These are phyloP conservation scores for Callaeas wilsoni DNA, from an alignment of 2,113 vertebrate genomes.

Conservation along the genomic window DNA sequence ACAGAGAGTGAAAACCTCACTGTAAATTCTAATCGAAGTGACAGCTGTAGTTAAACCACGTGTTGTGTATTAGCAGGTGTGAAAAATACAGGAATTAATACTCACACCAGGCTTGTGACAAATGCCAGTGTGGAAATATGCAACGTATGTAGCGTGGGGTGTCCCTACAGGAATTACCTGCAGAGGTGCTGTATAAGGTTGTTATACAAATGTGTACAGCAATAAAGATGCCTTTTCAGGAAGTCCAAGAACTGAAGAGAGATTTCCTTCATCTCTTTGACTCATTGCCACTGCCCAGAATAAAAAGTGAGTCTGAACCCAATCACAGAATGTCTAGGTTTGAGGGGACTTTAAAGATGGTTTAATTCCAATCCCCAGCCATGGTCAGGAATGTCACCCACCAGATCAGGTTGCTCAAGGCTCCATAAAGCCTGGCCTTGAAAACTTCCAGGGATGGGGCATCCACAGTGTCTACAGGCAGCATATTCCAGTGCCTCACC, in stretches of 20 bases:
- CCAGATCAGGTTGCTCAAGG: background rate
- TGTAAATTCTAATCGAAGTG: background rate
- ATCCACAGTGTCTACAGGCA: background rate
- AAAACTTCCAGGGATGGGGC: background rate
- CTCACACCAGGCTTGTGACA: background rate
- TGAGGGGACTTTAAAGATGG: background rate
- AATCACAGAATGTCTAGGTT: background rate
- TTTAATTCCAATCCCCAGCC: background rate
- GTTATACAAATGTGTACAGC: fast-evolving
- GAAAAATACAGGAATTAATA: background rate
- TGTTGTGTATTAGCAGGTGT: background rate
- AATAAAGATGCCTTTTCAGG: background rate
- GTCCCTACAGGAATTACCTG: background rate
- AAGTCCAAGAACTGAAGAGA: background rate
- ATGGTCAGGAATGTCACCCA: background rate
- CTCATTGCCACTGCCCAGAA: background rate
- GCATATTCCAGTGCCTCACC: background rate
- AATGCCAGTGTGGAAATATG: background rate
- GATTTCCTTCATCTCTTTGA: background rate
- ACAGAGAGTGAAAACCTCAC: background rate
- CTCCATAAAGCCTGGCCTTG: background rate
- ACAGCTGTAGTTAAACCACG: background rate
- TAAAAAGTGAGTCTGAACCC: background rate
- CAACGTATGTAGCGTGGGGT: background rate
- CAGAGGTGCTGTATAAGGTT: background rate